Evolutionary conservation across 2,888 invertebrate genomes (phyloP), one percentile per base, ranked within the genome.

Genomic region (Metalampra italica): DNA sequence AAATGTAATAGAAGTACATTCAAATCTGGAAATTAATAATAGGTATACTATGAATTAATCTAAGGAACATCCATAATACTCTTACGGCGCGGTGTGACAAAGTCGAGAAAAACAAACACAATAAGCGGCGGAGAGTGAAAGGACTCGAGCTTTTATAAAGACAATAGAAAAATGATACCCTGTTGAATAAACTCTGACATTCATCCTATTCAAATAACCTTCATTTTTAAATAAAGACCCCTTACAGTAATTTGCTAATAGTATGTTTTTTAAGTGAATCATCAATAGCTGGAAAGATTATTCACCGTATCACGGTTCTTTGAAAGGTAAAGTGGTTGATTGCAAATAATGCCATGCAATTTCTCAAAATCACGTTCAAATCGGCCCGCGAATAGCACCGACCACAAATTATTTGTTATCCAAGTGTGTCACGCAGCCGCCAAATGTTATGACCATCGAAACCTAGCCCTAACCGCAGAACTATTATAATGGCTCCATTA

Each of bases 401-500:
- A 82, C 82, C 83, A 59, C 82, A 82, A 76, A 70, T 66, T 75
- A 82, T 83, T 80, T 78, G 78, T 82, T 77, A 75, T 68, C 63
- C 53, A 53, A 64, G 68, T 36, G 36, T 36, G 36, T 60, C 66
- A 22, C 22, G 68, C 67, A 71, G 77, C 66, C 74, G 75, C 76
- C 79, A 77, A 82, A 78, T 78, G 71, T 78, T 78, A 75, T 69
- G 72, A 76, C 72, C 29, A 30, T 40, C 13, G 13, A n/a, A 15
- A 11, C 36, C 43, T 41, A n/a, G 32, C 30, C 29, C 64, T 56
- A 75, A 83, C 82, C 83, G 78, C 84, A 81, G 74, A 79, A 78
- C 75, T 75, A 80, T 81, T 85, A 79, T 82, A 81, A 84, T 81
- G 78, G 75, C 68, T 75, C 77, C 80, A 85, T 86, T 84, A 86